Percentiles rank a stretch among this genome's conserved stretches.
phyloP scores from a whole-genome alignment of 2,113 vertebrate genomes.

The Physeter macrocephalus region DNA sequence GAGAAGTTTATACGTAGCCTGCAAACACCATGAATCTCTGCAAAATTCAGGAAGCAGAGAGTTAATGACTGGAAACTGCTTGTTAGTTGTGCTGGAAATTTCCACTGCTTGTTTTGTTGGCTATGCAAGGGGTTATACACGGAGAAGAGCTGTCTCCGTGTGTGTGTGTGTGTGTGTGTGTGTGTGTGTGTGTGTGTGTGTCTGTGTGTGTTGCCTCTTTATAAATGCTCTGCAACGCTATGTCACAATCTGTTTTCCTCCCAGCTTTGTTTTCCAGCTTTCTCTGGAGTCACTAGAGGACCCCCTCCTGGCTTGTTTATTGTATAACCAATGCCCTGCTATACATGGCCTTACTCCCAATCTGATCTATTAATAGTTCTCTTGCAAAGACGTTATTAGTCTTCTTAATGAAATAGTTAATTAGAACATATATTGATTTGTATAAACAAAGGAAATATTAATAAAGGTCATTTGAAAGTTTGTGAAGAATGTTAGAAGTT shows the following conservation, averaged over 20 bases:
- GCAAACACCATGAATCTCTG: slow-evolving; percentile 65
- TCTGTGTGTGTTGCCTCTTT: slow-evolving; percentile 42
- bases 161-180: background rate
- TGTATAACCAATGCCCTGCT: background rate
- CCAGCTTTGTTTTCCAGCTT: slow-evolving; percentile 16
- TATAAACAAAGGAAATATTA: background rate
- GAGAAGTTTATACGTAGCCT: slow-evolving; percentile 59
- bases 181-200: background rate
- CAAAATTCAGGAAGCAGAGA: slow-evolving; percentile 58
- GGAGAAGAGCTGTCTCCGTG: background rate
- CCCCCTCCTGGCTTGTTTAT: background rate
- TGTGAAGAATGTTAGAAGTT: background rate
- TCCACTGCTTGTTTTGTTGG: slow-evolving; percentile 73
- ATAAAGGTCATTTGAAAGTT: background rate
- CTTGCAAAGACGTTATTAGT: background rate
- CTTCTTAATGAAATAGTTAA: background rate
- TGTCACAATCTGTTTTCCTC: slow-evolving; percentile 55
- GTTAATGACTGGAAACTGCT: slow-evolving; percentile 61
- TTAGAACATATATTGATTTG: background rate
- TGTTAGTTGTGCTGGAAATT: slow-evolving; percentile 78
- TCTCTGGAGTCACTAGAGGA: slow-evolving; percentile 30
- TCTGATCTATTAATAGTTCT: background rate
- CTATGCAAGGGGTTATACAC: slow-evolving; percentile 61
- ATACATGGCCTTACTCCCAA: background rate
- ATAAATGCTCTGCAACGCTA: slow-evolving; percentile 66